Percentiles rank a stretch among this genome's conserved stretches.
Evolutionary conservation across 2,113 vertebrate species (phyloP).

Genomic region (Alligator mississippiensis): DNA sequence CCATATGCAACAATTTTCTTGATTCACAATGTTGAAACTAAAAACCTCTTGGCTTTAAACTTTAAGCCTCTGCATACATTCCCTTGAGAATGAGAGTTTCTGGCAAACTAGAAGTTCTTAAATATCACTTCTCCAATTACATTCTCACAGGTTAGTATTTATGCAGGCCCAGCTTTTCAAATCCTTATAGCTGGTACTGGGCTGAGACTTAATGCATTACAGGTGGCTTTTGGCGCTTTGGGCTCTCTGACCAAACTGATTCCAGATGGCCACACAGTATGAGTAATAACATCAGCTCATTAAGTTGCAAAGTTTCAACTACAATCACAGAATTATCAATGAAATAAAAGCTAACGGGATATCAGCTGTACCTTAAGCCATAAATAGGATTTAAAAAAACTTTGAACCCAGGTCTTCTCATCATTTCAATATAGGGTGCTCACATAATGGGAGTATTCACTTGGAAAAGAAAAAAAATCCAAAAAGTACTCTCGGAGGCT

Average conservation of each 20-base stretch:
- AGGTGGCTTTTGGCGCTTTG: conserved; percentile 80
- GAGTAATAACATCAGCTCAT: conserved; percentile 80
- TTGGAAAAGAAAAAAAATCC: conserved; percentile 5
- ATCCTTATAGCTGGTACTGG: conserved; percentile 73
- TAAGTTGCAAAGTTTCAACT: conserved; percentile 77
- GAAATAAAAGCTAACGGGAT: conserved; percentile 74
- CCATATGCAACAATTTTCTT: conserved; percentile 70
- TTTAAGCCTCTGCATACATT: conserved; percentile 77
- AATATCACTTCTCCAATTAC: conserved; percentile 86
- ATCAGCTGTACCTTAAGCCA: conserved; percentile 71
- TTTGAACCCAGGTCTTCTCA: conserved; percentile 63
- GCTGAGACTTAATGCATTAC: conserved; percentile 83
- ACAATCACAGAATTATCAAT: conserved; percentile 76
- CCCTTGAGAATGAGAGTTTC: conserved; percentile 76
- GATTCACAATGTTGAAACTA: conserved; percentile 76
- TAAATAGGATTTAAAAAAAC: conserved; percentile 75
- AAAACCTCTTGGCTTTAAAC: conserved; percentile 77
- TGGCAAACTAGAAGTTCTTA: conserved; percentile 79
- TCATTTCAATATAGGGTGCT: background rate
- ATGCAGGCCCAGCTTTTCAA: conserved; percentile 77
- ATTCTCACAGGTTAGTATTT: conserved; percentile 82
- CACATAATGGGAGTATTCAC: conserved; percentile 68
- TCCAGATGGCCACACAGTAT: conserved; percentile 86
- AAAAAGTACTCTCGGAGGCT: conserved; percentile 41
- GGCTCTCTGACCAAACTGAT: conserved; percentile 80